Evolutionary conservation across 2,113 vertebrate species (phyloP).

Genomic region (Prunella himalayana): DNA sequence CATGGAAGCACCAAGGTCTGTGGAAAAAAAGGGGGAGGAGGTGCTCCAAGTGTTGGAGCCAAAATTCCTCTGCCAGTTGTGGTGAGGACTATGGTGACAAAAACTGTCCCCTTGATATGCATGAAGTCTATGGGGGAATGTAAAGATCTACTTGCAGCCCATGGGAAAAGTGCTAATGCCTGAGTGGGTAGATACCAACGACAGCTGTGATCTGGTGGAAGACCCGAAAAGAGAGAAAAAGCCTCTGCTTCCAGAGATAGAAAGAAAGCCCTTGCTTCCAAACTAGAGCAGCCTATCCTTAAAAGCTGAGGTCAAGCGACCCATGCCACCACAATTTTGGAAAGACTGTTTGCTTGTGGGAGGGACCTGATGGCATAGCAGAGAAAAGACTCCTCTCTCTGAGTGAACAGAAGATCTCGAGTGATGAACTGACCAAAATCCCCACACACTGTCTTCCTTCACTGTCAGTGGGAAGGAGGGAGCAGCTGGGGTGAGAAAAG

Average conservation of each 20-base stretch:
- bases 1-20: too few species aligned
- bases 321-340: background rate
- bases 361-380: background rate
- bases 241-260: background rate
- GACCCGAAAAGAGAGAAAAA: rapidly evolving
- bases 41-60: rapidly evolving
- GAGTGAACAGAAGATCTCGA: rapidly evolving
- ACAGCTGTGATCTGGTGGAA: too few species aligned
- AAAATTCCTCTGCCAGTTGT: background rate
- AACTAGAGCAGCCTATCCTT: background rate
- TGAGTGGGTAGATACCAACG: rapidly evolving
- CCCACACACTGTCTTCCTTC: background rate
- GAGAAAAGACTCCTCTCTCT: background rate
- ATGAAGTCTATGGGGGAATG: background rate
- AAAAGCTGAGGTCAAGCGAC: background rate
- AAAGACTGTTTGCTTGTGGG: background rate
- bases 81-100: background rate
- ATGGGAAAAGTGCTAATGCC: too few species aligned
- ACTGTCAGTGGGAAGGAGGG: background rate
- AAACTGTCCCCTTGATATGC: background rate
- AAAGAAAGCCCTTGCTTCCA: background rate
- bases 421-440: background rate
- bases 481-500: background rate
- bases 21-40: background rate
- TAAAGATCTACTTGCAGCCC: background rate